These are phyloP conservation scores for Spea hammondii DNA, from an alignment of 2,797 vertebrate species.

Conservation along the genomic window DNA sequence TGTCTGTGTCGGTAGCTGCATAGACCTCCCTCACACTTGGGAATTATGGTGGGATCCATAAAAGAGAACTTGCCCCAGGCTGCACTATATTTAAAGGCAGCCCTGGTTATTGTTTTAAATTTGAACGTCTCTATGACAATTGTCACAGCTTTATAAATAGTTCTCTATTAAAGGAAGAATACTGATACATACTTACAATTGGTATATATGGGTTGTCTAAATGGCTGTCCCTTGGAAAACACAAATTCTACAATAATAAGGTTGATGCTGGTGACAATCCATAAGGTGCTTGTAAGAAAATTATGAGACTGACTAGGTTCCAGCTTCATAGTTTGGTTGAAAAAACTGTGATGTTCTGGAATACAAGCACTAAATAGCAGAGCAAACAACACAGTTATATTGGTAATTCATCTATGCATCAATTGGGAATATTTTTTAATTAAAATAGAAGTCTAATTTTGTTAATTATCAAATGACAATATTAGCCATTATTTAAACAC, in stretches of 20 bases:
- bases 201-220: constrained; percentile 67
- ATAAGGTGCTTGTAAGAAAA: constrained; percentile 62
- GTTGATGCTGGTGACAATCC: constrained; percentile 62
- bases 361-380: constrained; percentile 60
- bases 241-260: constrained; percentile 62
- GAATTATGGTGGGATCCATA: too few species aligned
- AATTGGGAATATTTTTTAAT: too few species aligned
- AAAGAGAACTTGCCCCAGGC: too few species aligned
- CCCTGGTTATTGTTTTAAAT: too few species aligned
- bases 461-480: too few species aligned
- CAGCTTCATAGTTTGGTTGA: constrained; percentile 40
- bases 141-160: too few species aligned
- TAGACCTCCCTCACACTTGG: too few species aligned
- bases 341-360: constrained; percentile 49
- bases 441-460: too few species aligned
- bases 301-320: constrained; percentile 57
- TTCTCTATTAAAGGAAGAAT: background rate
- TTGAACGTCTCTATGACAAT: too few species aligned
- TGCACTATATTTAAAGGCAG: too few species aligned
- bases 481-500: too few species aligned
- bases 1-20: too few species aligned
- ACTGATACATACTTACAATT: constrained; percentile 60
- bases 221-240: constrained; percentile 70
- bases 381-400: background rate
- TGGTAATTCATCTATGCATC: background rate